These are phyloP conservation scores for Augochlora pura DNA, from an alignment of 1,140 invertebrate species.

Conservation along the genomic window DNA sequence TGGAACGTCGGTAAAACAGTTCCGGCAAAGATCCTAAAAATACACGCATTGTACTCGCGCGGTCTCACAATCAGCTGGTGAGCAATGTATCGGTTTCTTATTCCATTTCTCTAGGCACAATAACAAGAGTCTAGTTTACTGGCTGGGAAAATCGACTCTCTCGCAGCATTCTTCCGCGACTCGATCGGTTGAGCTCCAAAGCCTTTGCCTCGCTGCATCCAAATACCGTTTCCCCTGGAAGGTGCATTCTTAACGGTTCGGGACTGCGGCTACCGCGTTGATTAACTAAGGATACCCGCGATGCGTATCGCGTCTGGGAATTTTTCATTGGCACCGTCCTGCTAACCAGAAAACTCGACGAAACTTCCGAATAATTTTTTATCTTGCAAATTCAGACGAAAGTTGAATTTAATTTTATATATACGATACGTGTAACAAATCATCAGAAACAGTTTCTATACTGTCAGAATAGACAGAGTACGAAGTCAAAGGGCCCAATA, in stretches of 20 bases:
- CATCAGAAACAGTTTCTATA: too few relatives aligned
- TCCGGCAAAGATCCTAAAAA: background rate
- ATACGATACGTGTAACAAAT: too few relatives aligned
- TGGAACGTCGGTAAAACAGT: background rate
- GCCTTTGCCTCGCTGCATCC: conserved; percentile 45
- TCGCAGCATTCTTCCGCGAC: conserved; percentile 35
- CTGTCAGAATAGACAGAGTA: too few relatives aligned
- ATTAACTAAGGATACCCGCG: background rate
- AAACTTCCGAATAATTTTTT: too few relatives aligned
- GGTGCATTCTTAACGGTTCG: conserved; percentile 62
- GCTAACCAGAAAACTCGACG: too few relatives aligned
- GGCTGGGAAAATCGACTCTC: conserved; percentile 42
- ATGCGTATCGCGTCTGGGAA: background rate
- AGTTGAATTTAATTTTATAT: too few relatives aligned
- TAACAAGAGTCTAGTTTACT: background rate
- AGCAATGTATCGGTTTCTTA: conserved; percentile 7
- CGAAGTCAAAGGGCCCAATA: background rate
- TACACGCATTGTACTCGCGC: background rate
- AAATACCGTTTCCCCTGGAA: conserved; percentile 67
- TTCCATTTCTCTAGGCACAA: conserved; percentile 46
- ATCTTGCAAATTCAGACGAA: too few relatives aligned
- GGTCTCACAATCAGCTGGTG: background rate
- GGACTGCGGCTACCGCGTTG: background rate
- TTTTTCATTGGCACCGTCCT: background rate
- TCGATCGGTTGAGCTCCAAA: conserved; percentile 46